Evolutionary conservation across 2,888 invertebrate species (phyloP).

Genomic region (Cactoblastis cactorum): DNA sequence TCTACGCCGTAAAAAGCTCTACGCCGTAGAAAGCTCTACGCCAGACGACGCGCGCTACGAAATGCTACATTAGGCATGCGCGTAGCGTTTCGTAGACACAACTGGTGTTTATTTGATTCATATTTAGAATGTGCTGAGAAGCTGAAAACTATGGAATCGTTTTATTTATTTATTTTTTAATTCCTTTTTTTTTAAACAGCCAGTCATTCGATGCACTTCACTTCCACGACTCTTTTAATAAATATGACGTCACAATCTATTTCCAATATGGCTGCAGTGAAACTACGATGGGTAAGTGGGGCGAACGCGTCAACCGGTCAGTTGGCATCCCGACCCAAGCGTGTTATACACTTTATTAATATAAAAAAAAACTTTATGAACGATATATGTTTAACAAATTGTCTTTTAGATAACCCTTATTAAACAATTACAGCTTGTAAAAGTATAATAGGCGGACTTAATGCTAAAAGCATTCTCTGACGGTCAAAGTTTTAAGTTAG

Average conservation of each 20-base stretch:
- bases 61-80: background rate
- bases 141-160: too few species aligned
- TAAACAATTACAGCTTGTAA: too few species aligned
- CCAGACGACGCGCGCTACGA: background rate
- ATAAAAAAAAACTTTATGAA: background rate
- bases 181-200: too few species aligned
- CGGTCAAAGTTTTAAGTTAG: too few species aligned
- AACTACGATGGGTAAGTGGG: background rate
- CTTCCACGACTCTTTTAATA: background rate
- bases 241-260: background rate
- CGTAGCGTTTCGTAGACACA: background rate
- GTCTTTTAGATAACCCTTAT: too few species aligned
- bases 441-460: too few species aligned
- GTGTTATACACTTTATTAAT: background rate
- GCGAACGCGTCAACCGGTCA: slow-evolving; percentile 2
- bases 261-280: background rate
- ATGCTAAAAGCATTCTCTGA: too few species aligned
- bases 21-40: slow-evolving; percentile 7
- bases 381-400: too few species aligned
- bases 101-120: background rate
- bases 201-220: too few species aligned
- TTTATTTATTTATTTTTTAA: too few species aligned
- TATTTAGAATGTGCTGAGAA: too few species aligned
- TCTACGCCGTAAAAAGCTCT: background rate
- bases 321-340: background rate